A percentile compares a stretch with the other conserved stretches of the same genome.
Evolutionary conservation across 2,888 invertebrate species (phyloP).

Genomic region (Heliconius cydno): DNA sequence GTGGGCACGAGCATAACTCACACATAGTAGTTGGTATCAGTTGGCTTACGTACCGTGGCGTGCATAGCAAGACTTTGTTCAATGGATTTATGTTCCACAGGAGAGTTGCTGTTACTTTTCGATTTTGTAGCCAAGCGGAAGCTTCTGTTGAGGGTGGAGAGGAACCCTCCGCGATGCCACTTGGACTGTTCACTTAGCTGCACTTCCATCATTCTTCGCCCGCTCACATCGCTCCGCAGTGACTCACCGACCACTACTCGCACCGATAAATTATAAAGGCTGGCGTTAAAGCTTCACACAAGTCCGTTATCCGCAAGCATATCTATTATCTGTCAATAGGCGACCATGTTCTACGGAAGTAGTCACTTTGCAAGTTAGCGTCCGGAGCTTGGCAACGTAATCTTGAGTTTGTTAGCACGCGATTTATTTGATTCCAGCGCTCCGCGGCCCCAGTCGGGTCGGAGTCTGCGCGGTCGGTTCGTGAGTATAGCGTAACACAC

Average conservation of each 20-base stretch:
- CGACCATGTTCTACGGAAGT: constrained; percentile 50
- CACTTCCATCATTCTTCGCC: constrained; percentile 74
- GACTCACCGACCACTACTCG: constrained; percentile 66
- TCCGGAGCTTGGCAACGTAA: constrained; percentile 47
- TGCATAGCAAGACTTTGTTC: constrained; percentile 64
- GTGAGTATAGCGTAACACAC: constrained; percentile 48
- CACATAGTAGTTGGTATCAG: constrained; percentile 16
- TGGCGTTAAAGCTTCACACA: constrained; percentile 51
- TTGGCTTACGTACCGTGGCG: constrained; percentile 58
- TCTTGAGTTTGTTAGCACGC: constrained; percentile 60
- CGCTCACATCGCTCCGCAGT: constrained; percentile 72
- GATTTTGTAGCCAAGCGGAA: constrained; percentile 72
- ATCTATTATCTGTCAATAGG: constrained; percentile 44
- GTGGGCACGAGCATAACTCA: constrained; percentile 21
- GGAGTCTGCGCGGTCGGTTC: constrained; percentile 54
- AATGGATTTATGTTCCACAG: constrained; percentile 63
- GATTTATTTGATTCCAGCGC: constrained; percentile 51
- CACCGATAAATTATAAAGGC: constrained; percentile 44
- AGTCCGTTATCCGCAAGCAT: constrained; percentile 51
- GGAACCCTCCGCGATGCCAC: constrained; percentile 78
- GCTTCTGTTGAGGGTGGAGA: constrained; percentile 77
- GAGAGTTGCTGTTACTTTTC: constrained; percentile 61
- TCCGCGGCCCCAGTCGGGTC: constrained; percentile 49
- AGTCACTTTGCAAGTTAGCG: constrained; percentile 50
- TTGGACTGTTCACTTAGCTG: constrained; percentile 71